A percentile compares a stretch with the other conserved stretches of the same genome.
Evolutionary conservation across 2,888 invertebrate species (phyloP).

Genomic region (Apotomis betuletana): DNA sequence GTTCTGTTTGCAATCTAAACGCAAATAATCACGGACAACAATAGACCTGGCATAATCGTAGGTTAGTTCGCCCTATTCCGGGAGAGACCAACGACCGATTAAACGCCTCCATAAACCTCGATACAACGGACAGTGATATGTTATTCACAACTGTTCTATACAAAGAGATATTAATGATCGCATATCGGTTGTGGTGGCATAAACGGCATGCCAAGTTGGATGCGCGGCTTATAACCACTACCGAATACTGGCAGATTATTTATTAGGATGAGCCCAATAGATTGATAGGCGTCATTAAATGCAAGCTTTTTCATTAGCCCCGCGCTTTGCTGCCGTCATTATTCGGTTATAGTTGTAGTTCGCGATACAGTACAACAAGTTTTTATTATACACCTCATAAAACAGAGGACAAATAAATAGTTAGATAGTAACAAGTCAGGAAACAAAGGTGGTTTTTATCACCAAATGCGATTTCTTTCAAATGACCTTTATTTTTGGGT

Average conservation of each 20-base stretch:
- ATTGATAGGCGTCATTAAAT: constrained; percentile 25
- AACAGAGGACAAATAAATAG: no score
- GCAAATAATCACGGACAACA: constrained; percentile 1
- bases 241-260: constrained; percentile 37
- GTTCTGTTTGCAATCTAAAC: background rate
- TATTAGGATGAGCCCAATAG: constrained; percentile 43
- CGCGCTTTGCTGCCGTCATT: constrained; percentile 3
- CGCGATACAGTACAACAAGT: background rate
- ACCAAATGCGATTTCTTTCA: no score
- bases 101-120: constrained; percentile 34
- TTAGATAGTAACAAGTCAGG: no score
- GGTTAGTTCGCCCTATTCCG: constrained; percentile 14
- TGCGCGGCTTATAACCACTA: constrained; percentile 46
- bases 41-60: constrained; percentile 13
- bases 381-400: no score
- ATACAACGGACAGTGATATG: constrained; percentile 21
- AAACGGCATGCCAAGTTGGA: constrained; percentile 48
- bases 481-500: no score
- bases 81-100: constrained; percentile 38
- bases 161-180: constrained; percentile 34
- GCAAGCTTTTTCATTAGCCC: constrained; percentile 11
- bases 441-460: no score
- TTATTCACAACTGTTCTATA: constrained; percentile 22
- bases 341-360: background rate
- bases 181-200: constrained; percentile 17